phyloP scores from a whole-genome alignment of 2,797 vertebrate species.

The Rachycentron canadum region DNA sequence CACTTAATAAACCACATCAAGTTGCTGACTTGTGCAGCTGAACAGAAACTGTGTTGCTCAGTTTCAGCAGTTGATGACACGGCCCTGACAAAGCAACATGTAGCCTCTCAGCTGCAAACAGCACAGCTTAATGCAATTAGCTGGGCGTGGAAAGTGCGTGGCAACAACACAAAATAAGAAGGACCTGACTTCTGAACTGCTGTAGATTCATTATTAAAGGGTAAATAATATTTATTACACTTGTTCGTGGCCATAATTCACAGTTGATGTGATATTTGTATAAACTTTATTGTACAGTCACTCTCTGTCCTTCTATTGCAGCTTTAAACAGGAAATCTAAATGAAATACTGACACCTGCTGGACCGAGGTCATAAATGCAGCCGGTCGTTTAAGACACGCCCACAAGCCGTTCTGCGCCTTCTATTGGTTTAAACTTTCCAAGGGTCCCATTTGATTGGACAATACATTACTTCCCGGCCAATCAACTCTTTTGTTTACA shows the following conservation, averaged over 20 bases:
- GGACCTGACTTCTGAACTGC: too few relatives aligned
- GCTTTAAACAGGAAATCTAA: rapidly evolving
- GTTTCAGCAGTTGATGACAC: neutral
- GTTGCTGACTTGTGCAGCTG: neutral
- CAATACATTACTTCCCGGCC: neutral
- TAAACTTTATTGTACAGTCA: too few relatives aligned
- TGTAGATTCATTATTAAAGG: neutral
- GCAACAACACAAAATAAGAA: constrained; percentile 25
- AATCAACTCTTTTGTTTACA: constrained; percentile 61
- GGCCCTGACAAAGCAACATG: neutral
- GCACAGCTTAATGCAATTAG: constrained; percentile 1
- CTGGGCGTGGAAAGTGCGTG: neutral
- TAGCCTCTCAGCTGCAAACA: neutral
- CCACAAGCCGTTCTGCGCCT: neutral
- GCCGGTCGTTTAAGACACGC: neutral
- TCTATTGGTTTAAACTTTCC: constrained; percentile 53
- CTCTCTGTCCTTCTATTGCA: too few relatives aligned
- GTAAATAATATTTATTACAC: neutral
- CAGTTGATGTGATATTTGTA: neutral
- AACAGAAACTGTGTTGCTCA: neutral
- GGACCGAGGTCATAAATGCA: neutral
- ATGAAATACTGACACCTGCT: constrained; percentile 59
- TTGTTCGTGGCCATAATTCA: too few relatives aligned
- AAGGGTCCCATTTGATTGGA: constrained; percentile 51
- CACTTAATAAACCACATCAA: neutral